Percentiles rank a stretch among this genome's conserved stretches.
These are phyloP conservation scores for Eupithecia insigniata DNA, from an alignment of 2,888 invertebrate species.

Conservation along the genomic window DNA sequence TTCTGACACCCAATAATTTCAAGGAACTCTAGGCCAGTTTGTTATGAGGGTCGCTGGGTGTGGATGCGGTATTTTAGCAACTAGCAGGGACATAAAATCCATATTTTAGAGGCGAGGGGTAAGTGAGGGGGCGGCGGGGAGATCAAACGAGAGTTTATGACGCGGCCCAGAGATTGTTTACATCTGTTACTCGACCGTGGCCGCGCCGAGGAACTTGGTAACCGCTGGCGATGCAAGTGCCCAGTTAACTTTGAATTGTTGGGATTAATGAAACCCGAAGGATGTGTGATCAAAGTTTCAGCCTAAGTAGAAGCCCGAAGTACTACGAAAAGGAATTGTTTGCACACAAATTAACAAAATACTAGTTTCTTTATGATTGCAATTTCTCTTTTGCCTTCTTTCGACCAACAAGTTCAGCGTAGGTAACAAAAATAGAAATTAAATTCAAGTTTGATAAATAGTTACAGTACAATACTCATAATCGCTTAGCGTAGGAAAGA, in stretches of 20 bases:
- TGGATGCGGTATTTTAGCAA: conserved; percentile 78
- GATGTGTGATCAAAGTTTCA: conserved; percentile 18
- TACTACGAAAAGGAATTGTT: not conserved
- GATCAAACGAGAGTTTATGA: conserved; percentile 83
- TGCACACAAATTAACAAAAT: not conserved
- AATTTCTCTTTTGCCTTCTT: not conserved
- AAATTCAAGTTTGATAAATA: not conserved
- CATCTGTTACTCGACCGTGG: conserved; percentile 79
- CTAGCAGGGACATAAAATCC: conserved; percentile 79
- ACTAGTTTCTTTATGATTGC: not conserved
- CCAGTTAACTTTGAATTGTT: conserved; percentile 58
- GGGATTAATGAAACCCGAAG: conserved; percentile 39
- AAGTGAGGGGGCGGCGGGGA: conserved; percentile 61
- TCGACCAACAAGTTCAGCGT: not conserved
- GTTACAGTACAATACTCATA: conserved; percentile 11
- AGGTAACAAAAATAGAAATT: not conserved
- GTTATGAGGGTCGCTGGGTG: conserved; percentile 72
- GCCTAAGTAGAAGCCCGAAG: not conserved
- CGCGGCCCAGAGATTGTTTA: conserved; percentile 81
- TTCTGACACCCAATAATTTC: conserved; percentile 33
- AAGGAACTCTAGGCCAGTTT: conserved; percentile 40
- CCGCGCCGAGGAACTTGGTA: conserved; percentile 77
- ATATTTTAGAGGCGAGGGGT: conserved; percentile 77
- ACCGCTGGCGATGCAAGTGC: conserved; percentile 72
- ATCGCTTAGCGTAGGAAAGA: too few relatives aligned